These are phyloP conservation scores for Coleophora flavipennella DNA, from an alignment of 2,888 invertebrate species.

Conservation along the genomic window DNA sequence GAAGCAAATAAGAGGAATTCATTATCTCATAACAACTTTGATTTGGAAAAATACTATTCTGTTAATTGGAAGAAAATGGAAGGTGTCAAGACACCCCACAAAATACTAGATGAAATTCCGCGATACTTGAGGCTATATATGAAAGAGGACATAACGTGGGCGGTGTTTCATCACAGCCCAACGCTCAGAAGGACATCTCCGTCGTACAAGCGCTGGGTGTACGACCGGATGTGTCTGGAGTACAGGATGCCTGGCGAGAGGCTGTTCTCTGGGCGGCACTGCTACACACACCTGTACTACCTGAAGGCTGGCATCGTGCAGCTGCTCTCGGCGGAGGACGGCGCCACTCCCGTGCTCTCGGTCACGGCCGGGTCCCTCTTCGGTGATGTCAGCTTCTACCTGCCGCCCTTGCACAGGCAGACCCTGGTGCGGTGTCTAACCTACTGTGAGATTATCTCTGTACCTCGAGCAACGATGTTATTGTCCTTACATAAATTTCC, in stretches of 20 bases:
- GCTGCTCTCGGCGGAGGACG: not conserved
- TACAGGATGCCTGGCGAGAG: constrained; percentile 1
- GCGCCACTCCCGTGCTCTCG: not conserved
- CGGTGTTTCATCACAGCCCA: constrained; percentile 4
- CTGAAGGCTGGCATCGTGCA: constrained; percentile 1
- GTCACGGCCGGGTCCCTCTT: not conserved
- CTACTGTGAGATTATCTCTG: constrained; percentile 1
- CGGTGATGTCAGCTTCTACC: not conserved
- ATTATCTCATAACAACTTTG: not conserved
- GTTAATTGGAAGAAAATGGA: constrained; percentile 1
- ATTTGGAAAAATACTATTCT: constrained; percentile 1
- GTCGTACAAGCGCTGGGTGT: constrained; percentile 1
- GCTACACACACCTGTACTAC: not conserved
- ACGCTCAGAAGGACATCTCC: not conserved
- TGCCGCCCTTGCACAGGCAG: not conserved
- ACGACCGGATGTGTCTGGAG: not conserved
- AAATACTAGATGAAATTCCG: not conserved
- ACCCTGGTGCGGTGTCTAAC: not conserved
- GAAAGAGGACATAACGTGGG: not conserved
- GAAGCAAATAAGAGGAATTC: not conserved
- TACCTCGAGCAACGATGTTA: not conserved
- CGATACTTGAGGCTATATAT: not conserved
- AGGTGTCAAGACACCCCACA: not conserved
- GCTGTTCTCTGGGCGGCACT: not conserved
- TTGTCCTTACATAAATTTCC: not conserved